Percentiles rank a stretch among this genome's conserved stretches.
These are phyloP conservation scores for Microchrysa polita DNA, from an alignment of 2,888 invertebrate species.

Conservation along the genomic window DNA sequence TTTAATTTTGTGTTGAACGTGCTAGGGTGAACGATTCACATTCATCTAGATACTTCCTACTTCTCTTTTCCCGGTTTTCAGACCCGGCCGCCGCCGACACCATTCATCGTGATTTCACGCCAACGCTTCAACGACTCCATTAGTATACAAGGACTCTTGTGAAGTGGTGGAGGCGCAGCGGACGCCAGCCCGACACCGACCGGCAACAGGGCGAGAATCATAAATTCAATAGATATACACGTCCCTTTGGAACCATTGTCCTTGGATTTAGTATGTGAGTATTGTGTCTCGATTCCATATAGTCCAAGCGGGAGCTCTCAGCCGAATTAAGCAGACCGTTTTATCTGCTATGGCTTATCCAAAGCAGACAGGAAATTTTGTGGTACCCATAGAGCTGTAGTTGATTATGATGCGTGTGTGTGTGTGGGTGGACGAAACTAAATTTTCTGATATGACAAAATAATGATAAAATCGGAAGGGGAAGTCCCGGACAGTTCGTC, in stretches of 20 bases:
- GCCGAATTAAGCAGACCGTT: background rate
- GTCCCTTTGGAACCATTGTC: slow-evolving; percentile 15
- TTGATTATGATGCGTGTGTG: background rate
- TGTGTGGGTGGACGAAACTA: background rate
- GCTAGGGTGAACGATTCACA: background rate
- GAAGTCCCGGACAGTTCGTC: background rate
- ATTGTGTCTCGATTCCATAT: slow-evolving; percentile 30
- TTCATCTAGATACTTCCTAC: background rate
- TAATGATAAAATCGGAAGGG: slow-evolving; percentile 28
- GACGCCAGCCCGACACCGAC: no score
- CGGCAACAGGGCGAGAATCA: slow-evolving; percentile 18
- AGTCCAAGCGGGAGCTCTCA: slow-evolving; percentile 5
- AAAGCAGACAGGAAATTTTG: background rate
- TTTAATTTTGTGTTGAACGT: slow-evolving; percentile 40
- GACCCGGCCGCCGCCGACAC: background rate
- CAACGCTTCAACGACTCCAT: slow-evolving; percentile 33
- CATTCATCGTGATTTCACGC: slow-evolving; percentile 25
- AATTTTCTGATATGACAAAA: slow-evolving; percentile 34
- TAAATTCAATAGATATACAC: slow-evolving; percentile 30
- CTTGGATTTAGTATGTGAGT: slow-evolving; percentile 12
- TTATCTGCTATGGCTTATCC: slow-evolving; percentile 30
- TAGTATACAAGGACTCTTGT: slow-evolving; percentile 5
- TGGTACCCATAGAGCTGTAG: background rate
- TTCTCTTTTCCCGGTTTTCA: background rate
- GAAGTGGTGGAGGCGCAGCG: no score